Evolutionary conservation across 2,888 invertebrate species (phyloP), one percentile per base, ranked within the genome.

Genomic region (Orthonychiurus folsomi): DNA sequence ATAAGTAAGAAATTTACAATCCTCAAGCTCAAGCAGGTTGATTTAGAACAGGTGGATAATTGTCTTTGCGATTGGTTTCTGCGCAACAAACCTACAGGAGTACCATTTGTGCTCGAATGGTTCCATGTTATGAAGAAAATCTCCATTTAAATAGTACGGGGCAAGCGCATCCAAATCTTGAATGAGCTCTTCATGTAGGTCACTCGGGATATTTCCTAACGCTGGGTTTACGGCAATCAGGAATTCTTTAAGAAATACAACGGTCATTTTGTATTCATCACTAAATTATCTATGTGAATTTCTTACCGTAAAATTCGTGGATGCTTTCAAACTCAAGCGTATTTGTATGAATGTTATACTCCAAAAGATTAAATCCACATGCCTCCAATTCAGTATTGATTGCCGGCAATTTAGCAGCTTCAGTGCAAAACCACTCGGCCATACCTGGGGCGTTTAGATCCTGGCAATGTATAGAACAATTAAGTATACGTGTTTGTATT

Each of bases 401-500:
- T 15, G 37, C 9, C 15, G 37, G 37, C 15, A 37, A 37, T 9
- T 37, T 15, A 9, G 9, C 37, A 37, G 15, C 37, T 5, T 37
- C 37, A 9, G 5, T 37, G 15, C 37, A 37, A 37, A 37, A 37
- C 37, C 37, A 37, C 5, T 37, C 37, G 5, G 37, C 37, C 37
- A 37, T 37, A 9, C 37, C 37, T 37, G 37, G 37, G 37, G 37
- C 15, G 24, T 54, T 54, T 3, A 50, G 23, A 50, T 3, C n/a
- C 2, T 21, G 23, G 23, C 48, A 47, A 50, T 3, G 23, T 50
- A 50, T 50, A 50, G 23, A 50, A 3, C 23, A 50, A 2, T 12
- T 47, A 23, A 50, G 50, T 50, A 50, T 50, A 50, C 50, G 2
- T 50, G 23, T 23, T 54, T 54, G 54, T 21, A 54, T 18, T 54